A percentile compares a stretch with the other conserved stretches of the same genome.
These are phyloP conservation scores for Macrosiphum euphorbiae DNA, from an alignment of 2,888 invertebrate species.

Conservation along the genomic window DNA sequence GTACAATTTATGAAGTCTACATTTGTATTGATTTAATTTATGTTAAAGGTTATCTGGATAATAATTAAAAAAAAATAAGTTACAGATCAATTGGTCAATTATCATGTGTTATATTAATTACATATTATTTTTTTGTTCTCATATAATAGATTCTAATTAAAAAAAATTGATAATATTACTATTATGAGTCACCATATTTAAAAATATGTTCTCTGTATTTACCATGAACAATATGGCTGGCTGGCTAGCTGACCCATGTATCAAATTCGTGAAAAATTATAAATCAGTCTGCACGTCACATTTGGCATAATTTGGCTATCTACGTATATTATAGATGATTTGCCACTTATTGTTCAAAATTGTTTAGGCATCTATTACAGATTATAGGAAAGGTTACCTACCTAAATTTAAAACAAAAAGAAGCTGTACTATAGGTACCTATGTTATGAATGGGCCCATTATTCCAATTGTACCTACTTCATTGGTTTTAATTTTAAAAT, in stretches of 20 bases:
- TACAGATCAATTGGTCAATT: conserved; percentile 49
- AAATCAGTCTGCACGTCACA: not conserved
- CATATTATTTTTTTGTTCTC: conserved; percentile 31
- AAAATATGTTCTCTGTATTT: not conserved
- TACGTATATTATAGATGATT: not conserved
- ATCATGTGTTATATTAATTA: conserved; percentile 29
- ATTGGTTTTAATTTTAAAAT: not conserved
- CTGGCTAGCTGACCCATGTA: not conserved
- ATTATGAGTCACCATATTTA: not conserved
- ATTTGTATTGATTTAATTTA: conserved; percentile 14
- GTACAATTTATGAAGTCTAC: not conserved
- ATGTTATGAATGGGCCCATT: too few relatives aligned
- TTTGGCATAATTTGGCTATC: not conserved
- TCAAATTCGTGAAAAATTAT: not conserved
- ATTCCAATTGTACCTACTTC: not conserved
- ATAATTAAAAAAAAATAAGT: conserved; percentile 17
- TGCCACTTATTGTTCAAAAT: not conserved
- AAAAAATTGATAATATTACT: conserved; percentile 22
- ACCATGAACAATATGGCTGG: not conserved
- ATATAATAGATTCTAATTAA: conserved; percentile 33
- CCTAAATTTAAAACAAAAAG: too few relatives aligned
- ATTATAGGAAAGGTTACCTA: not conserved
- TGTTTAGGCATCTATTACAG: not conserved
- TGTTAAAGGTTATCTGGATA: conserved; percentile 50
- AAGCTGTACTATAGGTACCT: too few relatives aligned